Evolutionary conservation across 2,888 invertebrate genomes (phyloP).

Genomic region (Nipponacmea schrenckii): DNA sequence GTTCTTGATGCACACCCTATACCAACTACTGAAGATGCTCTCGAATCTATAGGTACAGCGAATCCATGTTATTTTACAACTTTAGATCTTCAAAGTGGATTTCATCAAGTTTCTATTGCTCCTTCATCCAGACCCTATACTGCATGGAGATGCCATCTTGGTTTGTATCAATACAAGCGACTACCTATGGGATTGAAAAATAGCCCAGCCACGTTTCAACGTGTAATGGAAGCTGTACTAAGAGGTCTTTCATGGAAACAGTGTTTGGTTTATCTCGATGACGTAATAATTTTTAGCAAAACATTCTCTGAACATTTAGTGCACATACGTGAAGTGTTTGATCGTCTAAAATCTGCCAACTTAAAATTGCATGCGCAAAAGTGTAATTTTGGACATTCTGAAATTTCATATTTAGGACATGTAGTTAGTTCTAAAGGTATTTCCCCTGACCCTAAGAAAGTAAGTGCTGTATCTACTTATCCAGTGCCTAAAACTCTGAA

Average conservation of each 20-base stretch:
- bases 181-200: slow-evolving; percentile 45
- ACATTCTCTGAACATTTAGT: slow-evolving; percentile 4
- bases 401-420: neutral
- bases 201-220: slow-evolving; percentile 41
- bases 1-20: slow-evolving; percentile 10
- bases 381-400: slow-evolving; percentile 8
- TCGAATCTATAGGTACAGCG: slow-evolving; percentile 4
- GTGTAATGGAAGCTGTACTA: slow-evolving; percentile 11
- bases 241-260: slow-evolving; percentile 1
- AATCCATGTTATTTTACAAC: slow-evolving; percentile 10
- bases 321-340: slow-evolving; percentile 3
- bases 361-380: slow-evolving; percentile 12
- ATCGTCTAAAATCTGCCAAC: neutral
- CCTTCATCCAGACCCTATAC: neutral
- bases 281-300: slow-evolving; percentile 11
- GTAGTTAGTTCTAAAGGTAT: slow-evolving; percentile 5
- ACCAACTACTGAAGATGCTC: slow-evolving; percentile 5
- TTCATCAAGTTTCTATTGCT: neutral
- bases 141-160: slow-evolving; percentile 11
- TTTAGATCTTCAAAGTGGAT: slow-evolving; percentile 8
- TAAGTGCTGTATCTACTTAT: neutral
- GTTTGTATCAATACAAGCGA: slow-evolving; percentile 37
- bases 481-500: slow-evolving; percentile 5
- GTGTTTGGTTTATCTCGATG: slow-evolving; percentile 12
- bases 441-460: neutral